Evolutionary conservation across 2,888 invertebrate species (phyloP), one percentile per base, ranked within the genome.

Genomic region (Drosophila fulvimacula): DNA sequence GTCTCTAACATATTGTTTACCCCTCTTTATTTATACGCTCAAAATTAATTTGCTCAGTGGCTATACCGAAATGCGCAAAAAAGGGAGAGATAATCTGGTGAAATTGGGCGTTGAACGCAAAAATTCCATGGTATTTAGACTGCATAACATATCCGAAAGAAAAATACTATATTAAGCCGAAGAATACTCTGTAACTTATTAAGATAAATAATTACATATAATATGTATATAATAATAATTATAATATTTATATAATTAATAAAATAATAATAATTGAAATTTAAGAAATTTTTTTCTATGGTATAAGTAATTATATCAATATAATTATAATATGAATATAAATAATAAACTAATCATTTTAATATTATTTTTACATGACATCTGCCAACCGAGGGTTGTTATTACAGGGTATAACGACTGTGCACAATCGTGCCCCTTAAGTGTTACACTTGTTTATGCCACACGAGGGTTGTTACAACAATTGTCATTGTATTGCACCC

Each of bases 51-150:
- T 73, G 62, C 36, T 58, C 46, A 55, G 58, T n/a, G 10, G n/a
- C 52, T 39, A 36, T 17, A 6, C 17, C 36, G 15, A n/a, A 21
- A 10, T 7, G 42, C 17, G 4, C 10, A 55, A 39, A 69, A 62
- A 60, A 13, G 19, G 74, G 84, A 67, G 38, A 65, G 73, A 72
- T 81, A 85, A 85, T 78, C 86, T 77, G 67, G 55, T 51, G 49
- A 55, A 72, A 85, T 82, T 85, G 75, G 90, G 88, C 90, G 86
- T 86, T 88, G 72, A 88, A 85, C 84, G 83, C 90, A 85, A 80
- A 89, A 89, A 85, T 89, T 89, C 90, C 88, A 74, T 72, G 85
- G 81, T 82, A 89, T 89, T 85, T 85, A 89, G 88, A 44, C 24
- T 46, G 30, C 17, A 60, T 7, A 39, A 15, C 11, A 15, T 15